These are phyloP conservation scores for Stegodyphus mimosarum DNA, from an alignment of 1,140 invertebrate species.

Conservation along the genomic window DNA sequence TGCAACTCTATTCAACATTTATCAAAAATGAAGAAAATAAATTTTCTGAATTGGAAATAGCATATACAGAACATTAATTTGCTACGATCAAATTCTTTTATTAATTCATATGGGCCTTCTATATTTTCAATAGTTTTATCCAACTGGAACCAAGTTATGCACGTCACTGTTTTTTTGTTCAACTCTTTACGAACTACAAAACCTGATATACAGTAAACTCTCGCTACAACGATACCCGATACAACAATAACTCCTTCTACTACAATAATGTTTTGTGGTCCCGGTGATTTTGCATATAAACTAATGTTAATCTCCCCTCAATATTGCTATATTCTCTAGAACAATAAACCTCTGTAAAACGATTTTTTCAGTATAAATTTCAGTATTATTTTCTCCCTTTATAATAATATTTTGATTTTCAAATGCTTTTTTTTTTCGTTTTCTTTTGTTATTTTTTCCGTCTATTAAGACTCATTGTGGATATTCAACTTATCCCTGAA, in stretches of 20 bases:
- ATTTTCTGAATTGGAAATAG: too few species aligned
- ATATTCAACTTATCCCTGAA: background rate
- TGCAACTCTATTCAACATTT: too few species aligned
- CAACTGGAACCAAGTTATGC: too few species aligned
- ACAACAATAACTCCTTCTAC: conserved; percentile 1
- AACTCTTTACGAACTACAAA: too few species aligned
- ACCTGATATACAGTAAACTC: conserved; percentile 7
- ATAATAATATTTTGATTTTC: too few species aligned
- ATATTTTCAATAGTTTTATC: too few species aligned
- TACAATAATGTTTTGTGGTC: conserved; percentile 2
- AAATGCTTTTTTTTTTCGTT: background rate
- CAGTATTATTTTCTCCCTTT: background rate
- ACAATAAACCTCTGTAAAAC: conserved; percentile 7
- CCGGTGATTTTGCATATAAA: too few species aligned
- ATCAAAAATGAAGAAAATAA: too few species aligned
- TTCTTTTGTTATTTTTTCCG: conserved; percentile 1
- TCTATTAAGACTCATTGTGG: background rate
- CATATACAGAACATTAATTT: too few species aligned
- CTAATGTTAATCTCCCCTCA: background rate
- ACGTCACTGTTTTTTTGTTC: too few species aligned
- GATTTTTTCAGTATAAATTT: conserved; percentile 1
- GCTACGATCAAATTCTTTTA: too few species aligned
- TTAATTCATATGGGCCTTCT: too few species aligned
- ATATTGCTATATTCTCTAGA: conserved; percentile 5
- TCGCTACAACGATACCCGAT: conserved; percentile 6